phyloP scores from a whole-genome alignment of 1,140 invertebrate species.

The Drosophila melanica region DNA sequence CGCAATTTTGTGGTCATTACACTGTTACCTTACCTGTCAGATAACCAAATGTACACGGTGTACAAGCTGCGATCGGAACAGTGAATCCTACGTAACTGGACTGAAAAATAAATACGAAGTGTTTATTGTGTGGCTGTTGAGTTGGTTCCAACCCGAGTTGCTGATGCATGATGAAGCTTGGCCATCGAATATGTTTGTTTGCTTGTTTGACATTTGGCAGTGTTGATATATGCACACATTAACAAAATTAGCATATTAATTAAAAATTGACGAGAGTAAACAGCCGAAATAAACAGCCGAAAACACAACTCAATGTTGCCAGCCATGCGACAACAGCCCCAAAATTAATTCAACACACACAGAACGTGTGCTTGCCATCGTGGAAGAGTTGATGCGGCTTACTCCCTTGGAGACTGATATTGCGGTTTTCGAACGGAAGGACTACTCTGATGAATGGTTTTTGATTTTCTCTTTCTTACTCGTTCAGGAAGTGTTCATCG shows the following conservation, averaged over 20 bases:
- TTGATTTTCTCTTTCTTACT: conserved; percentile 13
- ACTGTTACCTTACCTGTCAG: no score
- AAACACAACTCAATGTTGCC: background rate
- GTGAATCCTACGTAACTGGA: no score
- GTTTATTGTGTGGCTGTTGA: no score
- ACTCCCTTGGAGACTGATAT: no score
- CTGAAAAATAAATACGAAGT: no score
- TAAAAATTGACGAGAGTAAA: conserved; percentile 65
- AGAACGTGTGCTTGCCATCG: background rate
- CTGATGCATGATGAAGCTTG: no score
- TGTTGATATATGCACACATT: conserved; percentile 59
- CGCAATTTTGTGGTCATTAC: conserved; percentile 75
- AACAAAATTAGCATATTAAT: conserved; percentile 78
- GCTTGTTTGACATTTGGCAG: conserved; percentile 3
- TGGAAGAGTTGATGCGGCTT: conserved; percentile 5
- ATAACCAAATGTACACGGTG: background rate
- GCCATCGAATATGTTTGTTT: conserved; percentile 21
- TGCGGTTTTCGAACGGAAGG: background rate
- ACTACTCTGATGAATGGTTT: conserved; percentile 4
- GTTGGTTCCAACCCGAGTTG: no score
- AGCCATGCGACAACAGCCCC: conserved; percentile 1
- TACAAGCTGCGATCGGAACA: no score
- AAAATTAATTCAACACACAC: conserved; percentile 13
- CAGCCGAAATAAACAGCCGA: conserved; percentile 18
- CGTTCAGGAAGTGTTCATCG: no score